These are phyloP conservation scores for Diglossa cyanea DNA, from an alignment of 2,797 vertebrate genomes.

Conservation along the genomic window DNA sequence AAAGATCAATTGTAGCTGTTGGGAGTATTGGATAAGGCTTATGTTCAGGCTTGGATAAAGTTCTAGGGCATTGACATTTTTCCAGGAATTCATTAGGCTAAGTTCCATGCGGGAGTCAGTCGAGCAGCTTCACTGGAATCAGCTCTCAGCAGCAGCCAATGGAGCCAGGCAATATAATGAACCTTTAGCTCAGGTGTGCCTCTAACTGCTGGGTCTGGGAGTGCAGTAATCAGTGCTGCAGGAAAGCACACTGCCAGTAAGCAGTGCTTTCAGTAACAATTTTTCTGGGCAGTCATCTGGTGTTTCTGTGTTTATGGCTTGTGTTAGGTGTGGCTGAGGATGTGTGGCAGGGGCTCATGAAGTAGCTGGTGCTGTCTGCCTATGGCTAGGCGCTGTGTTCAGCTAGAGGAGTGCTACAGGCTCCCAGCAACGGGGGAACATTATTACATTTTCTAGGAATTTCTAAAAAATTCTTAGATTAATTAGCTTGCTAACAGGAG, in stretches of 20 bases:
- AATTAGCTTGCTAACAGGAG: background rate
- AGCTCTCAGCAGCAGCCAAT: background rate
- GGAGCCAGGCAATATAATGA: background rate
- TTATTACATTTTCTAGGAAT: background rate
- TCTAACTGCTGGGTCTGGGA: background rate
- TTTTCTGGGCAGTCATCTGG: background rate
- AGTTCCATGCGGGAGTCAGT: background rate
- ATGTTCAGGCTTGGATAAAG: background rate
- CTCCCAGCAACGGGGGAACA: background rate
- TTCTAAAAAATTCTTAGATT: background rate
- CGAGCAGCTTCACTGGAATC: background rate
- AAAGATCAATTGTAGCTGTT: background rate
- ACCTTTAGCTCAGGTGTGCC: background rate
- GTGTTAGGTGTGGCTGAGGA: background rate
- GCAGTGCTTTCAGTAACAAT: background rate
- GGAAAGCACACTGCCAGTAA: background rate
- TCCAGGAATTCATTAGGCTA: background rate
- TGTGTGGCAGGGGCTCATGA: accelerated
- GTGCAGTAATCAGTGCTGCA: accelerated
- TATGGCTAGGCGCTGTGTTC: background rate
- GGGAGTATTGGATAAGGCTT: background rate
- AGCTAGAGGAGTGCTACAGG: background rate
- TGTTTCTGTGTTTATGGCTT: background rate
- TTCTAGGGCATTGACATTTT: background rate
- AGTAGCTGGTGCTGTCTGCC: background rate